These are phyloP conservation scores for Chelon auratus DNA, from an alignment of 2,797 vertebrate genomes.

Conservation along the genomic window DNA sequence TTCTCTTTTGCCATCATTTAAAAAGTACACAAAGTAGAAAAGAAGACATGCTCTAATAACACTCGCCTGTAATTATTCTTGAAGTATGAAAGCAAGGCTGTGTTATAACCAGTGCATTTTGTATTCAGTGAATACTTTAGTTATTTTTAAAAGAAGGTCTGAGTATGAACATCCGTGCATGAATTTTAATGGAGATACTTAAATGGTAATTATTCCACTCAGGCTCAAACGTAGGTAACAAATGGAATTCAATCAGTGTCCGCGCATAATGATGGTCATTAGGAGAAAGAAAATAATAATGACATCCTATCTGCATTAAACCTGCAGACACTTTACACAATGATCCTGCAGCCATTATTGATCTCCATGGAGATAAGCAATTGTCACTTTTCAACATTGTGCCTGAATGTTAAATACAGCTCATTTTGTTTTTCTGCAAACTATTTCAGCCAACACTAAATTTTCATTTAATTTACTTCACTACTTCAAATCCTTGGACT, in stretches of 20 bases:
- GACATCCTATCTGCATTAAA: slow-evolving; percentile 99
- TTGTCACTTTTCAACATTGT: slow-evolving; percentile 98
- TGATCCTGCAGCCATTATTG: slow-evolving; percentile 99
- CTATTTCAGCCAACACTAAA: slow-evolving; percentile 91
- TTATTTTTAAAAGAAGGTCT: slow-evolving; percentile 97
- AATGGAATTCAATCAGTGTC: slow-evolving; percentile 99
- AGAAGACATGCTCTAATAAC: slow-evolving; percentile 65
- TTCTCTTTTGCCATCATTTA: slow-evolving; percentile 81
- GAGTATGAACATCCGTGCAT: slow-evolving; percentile 99
- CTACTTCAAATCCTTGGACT: slow-evolving; percentile 76
- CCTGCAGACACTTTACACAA: slow-evolving; percentile 99
- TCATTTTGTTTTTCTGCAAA: slow-evolving; percentile 92
- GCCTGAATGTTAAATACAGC: slow-evolving; percentile 98
- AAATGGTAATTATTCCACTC: slow-evolving; percentile 99
- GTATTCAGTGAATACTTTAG: slow-evolving; percentile 97
- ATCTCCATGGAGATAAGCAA: slow-evolving; percentile 99
- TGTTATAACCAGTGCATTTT: slow-evolving; percentile 90
- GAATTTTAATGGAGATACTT: slow-evolving; percentile 99
- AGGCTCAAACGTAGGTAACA: slow-evolving; percentile 99
- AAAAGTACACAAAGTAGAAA: slow-evolving; percentile 77
- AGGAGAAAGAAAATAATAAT: slow-evolving; percentile 99
- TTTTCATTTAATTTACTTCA: slow-evolving; percentile 89
- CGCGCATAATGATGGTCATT: slow-evolving; percentile 99
- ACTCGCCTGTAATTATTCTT: slow-evolving; percentile 73
- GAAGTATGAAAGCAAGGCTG: slow-evolving; percentile 79